Evolutionary conservation across 2,797 vertebrate genomes (phyloP), one percentile per base, ranked within the genome.

Genomic region (Enoplosus armatus): DNA sequence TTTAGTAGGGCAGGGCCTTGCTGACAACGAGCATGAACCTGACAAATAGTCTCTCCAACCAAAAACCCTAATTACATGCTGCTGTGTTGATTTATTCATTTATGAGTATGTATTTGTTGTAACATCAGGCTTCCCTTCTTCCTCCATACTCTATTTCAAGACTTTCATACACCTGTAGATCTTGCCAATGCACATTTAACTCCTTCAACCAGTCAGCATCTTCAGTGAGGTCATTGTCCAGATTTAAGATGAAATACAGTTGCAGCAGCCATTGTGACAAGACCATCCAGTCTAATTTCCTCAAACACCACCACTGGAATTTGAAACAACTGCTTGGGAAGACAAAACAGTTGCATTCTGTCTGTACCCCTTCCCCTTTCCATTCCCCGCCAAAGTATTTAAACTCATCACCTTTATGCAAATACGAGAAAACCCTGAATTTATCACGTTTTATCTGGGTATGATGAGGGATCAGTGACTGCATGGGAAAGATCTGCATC

Each of bases 401-500:
- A 77, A 84, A 80, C 67, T 66, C 29, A 68, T 53, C 45, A 79
- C 71, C 86, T 86, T 64, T 45, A 88, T 89, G 85, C 81, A 90
- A 91, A 91, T 84, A 18, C 41, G 26, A 76, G 65, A 54, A 65
- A 82, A 77, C 54, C 54, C 31, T 45, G 77, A 85, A 47, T 88
- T 45, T 87, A 78, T 75, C 76, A 61, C 2, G 50, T 85, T 89
- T 90, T 78, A 87, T 91, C 69, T 84, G 27, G 53, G 70, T 66
- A 50, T 74, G 79, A 75, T 88, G 79, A 84, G 43, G 61, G 61
- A 45, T 84, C 65, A 78, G 77, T 53, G 64, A 68, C 74, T 85
- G 50, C 77, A 78, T 88, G 64, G 47, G 71, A 81, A 72, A 82
- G 71, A 87, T 86, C 84, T 58, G 71, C 86, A 89, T 87, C 56